Evolutionary conservation across 2,113 vertebrate species (phyloP), one percentile per base, ranked within the genome.

Genomic region (Nestor notabilis): DNA sequence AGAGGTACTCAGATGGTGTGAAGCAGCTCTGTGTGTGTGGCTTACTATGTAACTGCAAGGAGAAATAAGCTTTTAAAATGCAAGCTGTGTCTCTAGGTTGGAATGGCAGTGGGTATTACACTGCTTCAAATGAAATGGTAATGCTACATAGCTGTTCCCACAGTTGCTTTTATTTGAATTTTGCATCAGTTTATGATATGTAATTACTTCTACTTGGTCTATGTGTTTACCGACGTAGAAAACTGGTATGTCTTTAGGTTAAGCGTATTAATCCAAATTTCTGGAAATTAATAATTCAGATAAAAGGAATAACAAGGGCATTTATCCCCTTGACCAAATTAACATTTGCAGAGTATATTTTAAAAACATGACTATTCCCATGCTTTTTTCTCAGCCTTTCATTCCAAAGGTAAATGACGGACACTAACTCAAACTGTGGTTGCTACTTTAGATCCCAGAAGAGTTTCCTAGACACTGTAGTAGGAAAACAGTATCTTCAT

Each of bases 1-100:
- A 64, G 58, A 49, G 66, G 20, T 43, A 11, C 5, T 52, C 0
- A 13, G n/a, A 1, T 43, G 31, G 23, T 0, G 0, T 53, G 55
- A 17, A 31, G 52, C 66, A 71, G 46, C 82, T 85, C 46, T n/a
- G 8, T 64, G 20, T n/a, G 8, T 64, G 20, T 24, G 43, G 39
- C 52, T 93, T 50, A 2, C 15, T 28, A 13, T 27, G 0, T 13
- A n/a, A 10, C 18, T 72, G 44, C 17, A 39, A 71, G 72, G 43
- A 80, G 15, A 90, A 44, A 43, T 1, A 3, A 63, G 53, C n/a
- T 77, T 66, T 55, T 39, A 8, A 58, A 89, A 66, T 55, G 46
- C 60, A 71, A 70, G 11, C 66, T 49, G 43, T 46, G 16, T 64
- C 14, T 66, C 16, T 35, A 5, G 28, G 13, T 60, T 53, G 69